Evolutionary conservation across 1,140 invertebrate genomes (phyloP), one percentile per base, ranked within the genome.

Genomic region (Scaptodrosophila lebanonensis): DNA sequence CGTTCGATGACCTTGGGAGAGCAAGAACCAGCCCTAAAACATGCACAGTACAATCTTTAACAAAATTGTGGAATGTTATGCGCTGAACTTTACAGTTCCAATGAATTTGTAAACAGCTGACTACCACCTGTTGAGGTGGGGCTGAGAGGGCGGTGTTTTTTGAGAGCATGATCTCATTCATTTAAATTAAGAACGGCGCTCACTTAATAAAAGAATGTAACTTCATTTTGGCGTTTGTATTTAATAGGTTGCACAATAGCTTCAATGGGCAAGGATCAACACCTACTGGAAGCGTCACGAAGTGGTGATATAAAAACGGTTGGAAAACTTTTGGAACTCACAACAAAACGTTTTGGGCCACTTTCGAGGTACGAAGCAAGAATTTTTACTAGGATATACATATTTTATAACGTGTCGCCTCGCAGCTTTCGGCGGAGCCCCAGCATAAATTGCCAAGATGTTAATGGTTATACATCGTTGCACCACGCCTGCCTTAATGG

Each of bases 401-500:
- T 13, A 16, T 1, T 11, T 13, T 11, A 7, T 5, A n/a, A 11
- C 9, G 39, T 43, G 3, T 5, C 17, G 36, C 8, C 13, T 30
- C 22, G 2, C 88, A 97, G 96, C 89, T 92, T 97, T 84, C 89
- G 95, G 45, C 90, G 95, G 85, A 94, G 94, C 49, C 93, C 94
- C 25, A 96, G 95, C 66, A 94, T 95, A 29, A 98, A 98, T 88
- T 94, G 95, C 66, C 94, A 95, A 88, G 97, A 98, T 87, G 91
- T 92, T 62, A 97, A 94, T 87, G 97, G 96, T 8, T 98, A 97
- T 85, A 96, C 97, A 1, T 92, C 95, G 5, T 90, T 99, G 20
- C 97, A 99, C 87, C 95, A 97, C 86, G 96, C 97, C 22, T 94
- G 96, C 52, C 90, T 99, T 20, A 96, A 98, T 88, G 95, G 96